Evolutionary conservation across 1,140 invertebrate genomes (phyloP), one percentile per base, ranked within the genome.

Genomic region (Drosophila ogumai): DNA sequence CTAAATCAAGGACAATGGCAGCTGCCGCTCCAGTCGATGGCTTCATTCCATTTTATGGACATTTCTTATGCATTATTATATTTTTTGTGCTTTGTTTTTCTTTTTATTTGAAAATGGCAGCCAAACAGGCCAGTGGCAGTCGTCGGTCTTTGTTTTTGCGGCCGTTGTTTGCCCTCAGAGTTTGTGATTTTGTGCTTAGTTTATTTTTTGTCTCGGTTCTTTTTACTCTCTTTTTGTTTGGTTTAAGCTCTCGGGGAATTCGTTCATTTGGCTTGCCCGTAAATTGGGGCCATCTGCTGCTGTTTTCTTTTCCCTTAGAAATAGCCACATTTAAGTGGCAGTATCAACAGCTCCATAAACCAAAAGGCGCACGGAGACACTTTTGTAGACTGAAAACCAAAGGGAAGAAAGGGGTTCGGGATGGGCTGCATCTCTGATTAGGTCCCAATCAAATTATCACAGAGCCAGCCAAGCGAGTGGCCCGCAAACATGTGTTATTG

Each of bases 1-100:
- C 56, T 54, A 77, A 76, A 79, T 88, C 73, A 75, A 82, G 84
- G 73, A 88, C 73, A 88, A 71, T 63, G 75, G 52, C 60, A 64
- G 49, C 49, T 49, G 40, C 43, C 57, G 57, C 47, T 49, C 40
- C 52, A 54, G 52, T 63, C 68, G 63, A 69, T 67, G 66, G 63
- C 69, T 64, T 68, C 68, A 65, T 75, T 63, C 55, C 43, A 54
- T 52, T 75, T 75, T 67, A 58, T 60, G 64, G 32, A 36, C 52
- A 55, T 58, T 72, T 78, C 64, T 57, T 66, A 74, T 72, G 71
- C 67, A 59, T 66, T 79, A 65, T 67, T 63, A 44, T 60, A 63
- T 65, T n/a, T 28, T 25, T 44, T 47, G 43, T 22, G 46, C n/a
- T 31, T 49, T 52, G 56, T 31, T 50, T 50, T 38, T 54, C 17